Conservation (phyloP, 2,797 vertebrate genomes). For the Cirrhinus mrigala region DNA sequence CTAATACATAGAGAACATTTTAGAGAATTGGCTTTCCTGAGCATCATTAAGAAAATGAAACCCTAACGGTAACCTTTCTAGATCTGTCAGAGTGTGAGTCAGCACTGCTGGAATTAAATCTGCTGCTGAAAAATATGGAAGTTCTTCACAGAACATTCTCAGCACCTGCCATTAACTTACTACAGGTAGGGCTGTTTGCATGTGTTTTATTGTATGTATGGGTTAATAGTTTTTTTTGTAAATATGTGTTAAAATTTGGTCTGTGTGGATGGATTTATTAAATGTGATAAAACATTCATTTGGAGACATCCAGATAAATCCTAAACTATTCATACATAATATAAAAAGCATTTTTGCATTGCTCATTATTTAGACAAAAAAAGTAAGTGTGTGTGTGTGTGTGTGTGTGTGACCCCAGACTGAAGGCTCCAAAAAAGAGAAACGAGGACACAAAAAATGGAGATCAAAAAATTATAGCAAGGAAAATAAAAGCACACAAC, state of each 20-base stretch:
- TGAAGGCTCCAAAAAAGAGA: conserved; percentile 94
- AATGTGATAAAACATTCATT: background rate
- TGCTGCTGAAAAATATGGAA: conserved; percentile 95
- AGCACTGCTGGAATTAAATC: conserved; percentile 90
- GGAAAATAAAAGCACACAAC: conserved; percentile 87
- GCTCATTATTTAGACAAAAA: background rate
- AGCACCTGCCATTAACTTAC: conserved; percentile 89
- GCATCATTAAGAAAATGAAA: background rate
- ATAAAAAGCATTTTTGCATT: background rate
- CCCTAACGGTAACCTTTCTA: conserved; percentile 59
- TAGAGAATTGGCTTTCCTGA: background rate
- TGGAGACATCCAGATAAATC: background rate
- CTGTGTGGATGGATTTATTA: background rate
- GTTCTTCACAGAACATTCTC: conserved; percentile 92
- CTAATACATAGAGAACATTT: background rate
- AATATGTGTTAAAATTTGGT: background rate
- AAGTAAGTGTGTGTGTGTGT: background rate
- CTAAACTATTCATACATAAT: background rate
- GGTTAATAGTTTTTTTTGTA: background rate
- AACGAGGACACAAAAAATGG: conserved; percentile 88
- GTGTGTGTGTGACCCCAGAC: conserved; percentile 2
- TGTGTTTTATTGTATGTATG: background rate
- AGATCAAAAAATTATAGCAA: conserved; percentile 86
- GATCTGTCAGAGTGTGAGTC: conserved; percentile 91
- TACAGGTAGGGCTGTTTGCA: conserved; percentile 80